phyloP scores from a whole-genome alignment of 1,140 invertebrate species.

The Aphelenchoides besseyi region DNA sequence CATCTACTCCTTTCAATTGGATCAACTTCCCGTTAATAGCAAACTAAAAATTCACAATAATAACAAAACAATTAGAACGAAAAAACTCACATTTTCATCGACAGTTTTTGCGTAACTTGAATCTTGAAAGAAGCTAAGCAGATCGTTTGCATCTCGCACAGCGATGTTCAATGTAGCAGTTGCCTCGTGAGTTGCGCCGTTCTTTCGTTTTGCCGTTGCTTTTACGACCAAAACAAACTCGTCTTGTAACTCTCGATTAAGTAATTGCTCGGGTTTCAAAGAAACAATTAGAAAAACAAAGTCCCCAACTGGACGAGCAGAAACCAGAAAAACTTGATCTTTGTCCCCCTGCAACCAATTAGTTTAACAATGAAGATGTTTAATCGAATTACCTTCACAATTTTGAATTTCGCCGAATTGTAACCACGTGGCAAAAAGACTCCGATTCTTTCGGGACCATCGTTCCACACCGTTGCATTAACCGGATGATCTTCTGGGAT shows the following conservation, averaged over 20 bases:
- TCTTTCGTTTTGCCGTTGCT: conserved; percentile 45
- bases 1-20: conserved; percentile 44
- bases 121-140: conserved; percentile 40
- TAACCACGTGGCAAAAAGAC: conserved; percentile 44
- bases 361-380: not conserved
- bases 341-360: conserved; percentile 41
- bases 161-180: conserved; percentile 34
- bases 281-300: conserved; percentile 45
- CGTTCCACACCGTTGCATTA: not conserved
- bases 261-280: conserved; percentile 23
- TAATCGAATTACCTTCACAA: conserved; percentile 37
- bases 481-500: conserved; percentile 37
- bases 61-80: not conserved
- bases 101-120: conserved; percentile 34
- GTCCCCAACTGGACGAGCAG: conserved; percentile 36
- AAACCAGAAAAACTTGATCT: conserved; percentile 32
- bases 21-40: conserved; percentile 41
- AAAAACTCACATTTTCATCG: conserved; percentile 38
- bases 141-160: conserved; percentile 47
- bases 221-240: conserved; percentile 38
- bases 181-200: conserved; percentile 37
- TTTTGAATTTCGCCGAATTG: conserved; percentile 44
- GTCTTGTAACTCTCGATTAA: conserved; percentile 45
- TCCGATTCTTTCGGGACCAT: conserved; percentile 35
- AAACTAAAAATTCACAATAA: conserved; percentile 30